phyloP scores from a whole-genome alignment of 2,113 vertebrate species.

The Chloroceryle aenea region DNA sequence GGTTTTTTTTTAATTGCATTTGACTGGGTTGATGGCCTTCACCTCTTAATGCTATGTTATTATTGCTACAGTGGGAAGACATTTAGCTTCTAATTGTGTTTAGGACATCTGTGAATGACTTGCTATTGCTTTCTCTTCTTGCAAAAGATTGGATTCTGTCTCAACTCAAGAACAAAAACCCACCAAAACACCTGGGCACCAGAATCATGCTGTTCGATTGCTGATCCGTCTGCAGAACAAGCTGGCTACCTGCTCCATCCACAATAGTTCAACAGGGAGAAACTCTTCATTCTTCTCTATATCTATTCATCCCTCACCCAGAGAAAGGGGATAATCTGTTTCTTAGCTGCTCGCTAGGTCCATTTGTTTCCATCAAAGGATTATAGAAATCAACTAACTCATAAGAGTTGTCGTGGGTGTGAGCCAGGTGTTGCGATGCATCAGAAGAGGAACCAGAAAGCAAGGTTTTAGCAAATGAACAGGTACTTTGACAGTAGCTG shows the following conservation, averaged over 20 bases:
- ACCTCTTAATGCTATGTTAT: neutral
- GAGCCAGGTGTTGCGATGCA: neutral
- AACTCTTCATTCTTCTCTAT: neutral
- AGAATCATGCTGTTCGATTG: neutral
- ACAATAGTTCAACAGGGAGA: neutral
- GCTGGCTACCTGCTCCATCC: neutral
- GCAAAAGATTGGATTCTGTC: neutral
- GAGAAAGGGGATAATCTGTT: constrained; percentile 14
- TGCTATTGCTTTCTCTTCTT: neutral
- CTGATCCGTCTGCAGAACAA: constrained; percentile 46
- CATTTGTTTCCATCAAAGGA: constrained; percentile 26
- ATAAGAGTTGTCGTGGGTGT: neutral
- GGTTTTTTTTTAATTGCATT: neutral
- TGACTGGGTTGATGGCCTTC: neutral
- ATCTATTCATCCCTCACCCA: neutral
- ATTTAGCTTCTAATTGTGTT: constrained; percentile 13
- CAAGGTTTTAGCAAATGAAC: neutral
- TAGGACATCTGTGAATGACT: constrained; percentile 35
- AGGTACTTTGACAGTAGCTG: neutral
- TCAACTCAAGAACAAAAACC: neutral
- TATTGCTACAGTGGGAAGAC: constrained; percentile 26
- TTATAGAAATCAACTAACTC: neutral
- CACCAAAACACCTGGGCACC: neutral
- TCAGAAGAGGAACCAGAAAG: neutral
- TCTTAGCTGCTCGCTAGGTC: constrained; percentile 4